phyloP scores from a whole-genome alignment of 2,797 vertebrate genomes.

The Schizothorax lantsangensis region DNA sequence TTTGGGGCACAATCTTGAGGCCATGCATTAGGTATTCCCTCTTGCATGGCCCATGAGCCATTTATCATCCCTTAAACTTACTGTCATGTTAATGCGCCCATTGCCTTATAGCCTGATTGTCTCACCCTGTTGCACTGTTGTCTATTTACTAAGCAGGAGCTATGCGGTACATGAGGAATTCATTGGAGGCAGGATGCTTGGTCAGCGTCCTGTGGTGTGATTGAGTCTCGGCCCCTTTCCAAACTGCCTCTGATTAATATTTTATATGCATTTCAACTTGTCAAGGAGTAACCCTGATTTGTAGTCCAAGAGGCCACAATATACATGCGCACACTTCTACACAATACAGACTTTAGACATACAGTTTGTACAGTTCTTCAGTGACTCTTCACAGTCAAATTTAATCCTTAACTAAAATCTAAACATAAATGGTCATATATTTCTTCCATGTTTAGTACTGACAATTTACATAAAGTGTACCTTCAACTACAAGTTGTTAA shows the following conservation, averaged over 20 bases:
- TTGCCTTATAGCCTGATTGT: constrained; percentile 38
- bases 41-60: constrained; percentile 6
- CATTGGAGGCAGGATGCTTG: constrained; percentile 25
- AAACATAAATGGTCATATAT: too few relatives aligned
- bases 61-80: constrained; percentile 45
- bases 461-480: too few relatives aligned
- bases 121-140: background rate
- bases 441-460: too few relatives aligned
- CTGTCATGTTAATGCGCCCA: constrained; percentile 28
- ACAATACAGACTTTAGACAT: background rate
- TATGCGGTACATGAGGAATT: constrained; percentile 29
- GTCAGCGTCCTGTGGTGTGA: constrained; percentile 34
- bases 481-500: too few relatives aligned
- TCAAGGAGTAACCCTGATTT: constrained; percentile 49
- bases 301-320: constrained; percentile 11
- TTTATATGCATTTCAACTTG: constrained; percentile 45
- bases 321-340: background rate
- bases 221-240: constrained; percentile 27
- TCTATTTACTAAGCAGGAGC: constrained; percentile 39
- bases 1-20: background rate
- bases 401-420: too few relatives aligned
- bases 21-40: constrained; percentile 37
- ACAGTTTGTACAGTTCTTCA: background rate
- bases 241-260: constrained; percentile 51
- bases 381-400: too few relatives aligned